phyloP scores from a whole-genome alignment of 2,113 vertebrate genomes.

The Ailurus styani region DNA sequence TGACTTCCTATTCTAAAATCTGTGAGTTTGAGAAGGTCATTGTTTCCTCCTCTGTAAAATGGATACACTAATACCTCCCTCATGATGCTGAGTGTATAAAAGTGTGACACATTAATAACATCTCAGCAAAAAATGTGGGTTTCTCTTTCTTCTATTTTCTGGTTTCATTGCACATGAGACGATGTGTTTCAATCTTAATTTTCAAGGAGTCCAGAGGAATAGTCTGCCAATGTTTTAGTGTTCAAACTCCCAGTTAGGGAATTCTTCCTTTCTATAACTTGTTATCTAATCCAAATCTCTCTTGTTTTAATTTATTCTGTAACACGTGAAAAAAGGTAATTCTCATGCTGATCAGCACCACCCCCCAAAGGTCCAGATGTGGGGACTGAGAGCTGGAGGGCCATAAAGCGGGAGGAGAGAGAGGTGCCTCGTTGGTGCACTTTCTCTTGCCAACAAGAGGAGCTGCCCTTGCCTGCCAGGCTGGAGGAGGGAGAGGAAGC shows the following conservation, averaged over 20 bases:
- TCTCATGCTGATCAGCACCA: background rate
- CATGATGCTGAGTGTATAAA: background rate
- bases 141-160: background rate
- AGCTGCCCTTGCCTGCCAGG: background rate
- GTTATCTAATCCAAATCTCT: background rate
- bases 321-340: background rate
- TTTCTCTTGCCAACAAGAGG: background rate
- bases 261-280: background rate
- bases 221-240: background rate
- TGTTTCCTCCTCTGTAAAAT: background rate
- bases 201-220: background rate
- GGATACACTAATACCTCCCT: background rate
- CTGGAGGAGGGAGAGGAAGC: background rate
- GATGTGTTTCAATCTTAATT: background rate
- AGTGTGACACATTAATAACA: background rate
- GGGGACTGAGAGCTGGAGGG: background rate
- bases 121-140: background rate
- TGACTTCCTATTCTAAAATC: background rate
- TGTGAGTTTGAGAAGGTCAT: background rate
- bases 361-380: background rate
- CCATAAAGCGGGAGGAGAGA: background rate
- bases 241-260: background rate
- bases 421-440: background rate
- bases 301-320: constrained; percentile 1
- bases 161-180: background rate